Base-by-base conservation (phyloP, 2,888 invertebrate species). In the Empis livida region DNA sequence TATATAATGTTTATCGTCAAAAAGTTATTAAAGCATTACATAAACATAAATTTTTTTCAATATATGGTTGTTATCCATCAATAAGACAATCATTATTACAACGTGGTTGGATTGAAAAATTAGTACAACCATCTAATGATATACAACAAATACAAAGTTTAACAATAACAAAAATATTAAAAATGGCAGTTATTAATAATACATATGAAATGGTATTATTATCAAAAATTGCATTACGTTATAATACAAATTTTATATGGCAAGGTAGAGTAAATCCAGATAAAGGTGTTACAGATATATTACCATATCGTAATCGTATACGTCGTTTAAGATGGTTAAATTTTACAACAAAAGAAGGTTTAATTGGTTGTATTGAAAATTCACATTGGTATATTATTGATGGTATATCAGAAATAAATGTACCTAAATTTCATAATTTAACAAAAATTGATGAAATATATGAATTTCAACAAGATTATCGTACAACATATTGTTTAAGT, bases 101-200 rank as follows among this genome's bases (percentile, higher is more conserved):
- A 40, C 70, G 81, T 10, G 85, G 84, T 1, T 87, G 86, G 86
- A 67, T 86, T 3, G 85, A 87, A 64, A 86, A 84, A 65, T 62
- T 78, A 30, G 23, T 27, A 8, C 23, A 27, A 9, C 67, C 75
- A 9, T 55, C 61, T 1, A 53, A 49, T 3, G 55, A 61, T 8
- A 54, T 57, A 47, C 53, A 62, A 2, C 62, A 63, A 15, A 59
- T 70, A 38, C 66, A 67, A 46, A 55, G 54, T 10, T 56, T 63
- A 46, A 54, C 64, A 43, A 56, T 63, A 42, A 59, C 62, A 8
- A 44, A 55, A 3, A 51, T 68, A 11, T 35, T 68, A 27, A 57
- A 60, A 45, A 57, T 59, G 42, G 64, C 66, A 1, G 55, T 57
- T 2, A 58, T 57, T 3, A 65, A 65, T 40, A 68, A 68, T 47